Evolutionary conservation across 1,140 invertebrate genomes (phyloP), one percentile per base, ranked within the genome.

Genomic region (Drosophila kanapiae): DNA sequence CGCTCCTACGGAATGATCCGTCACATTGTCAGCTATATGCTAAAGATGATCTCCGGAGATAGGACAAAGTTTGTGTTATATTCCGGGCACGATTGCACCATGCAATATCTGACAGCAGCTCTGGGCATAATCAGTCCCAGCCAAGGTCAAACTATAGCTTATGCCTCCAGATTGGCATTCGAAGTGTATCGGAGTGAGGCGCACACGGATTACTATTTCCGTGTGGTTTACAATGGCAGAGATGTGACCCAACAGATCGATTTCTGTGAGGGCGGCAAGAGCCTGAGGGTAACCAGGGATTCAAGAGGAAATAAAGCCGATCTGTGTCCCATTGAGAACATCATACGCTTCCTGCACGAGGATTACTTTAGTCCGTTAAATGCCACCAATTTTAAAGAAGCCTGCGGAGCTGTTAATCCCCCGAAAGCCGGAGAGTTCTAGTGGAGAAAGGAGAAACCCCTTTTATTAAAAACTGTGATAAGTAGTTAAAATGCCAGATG

Each of bases 71-170:
- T 98, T 62, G 95, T 98, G 8, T 75, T 98, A 0, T 99, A 98
- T 91, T 98, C 97, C 0, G 98, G 97, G 0, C 98, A 99, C 87
- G 98, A 98, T 91, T 96, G 96, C 80, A 98, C 98, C 0, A 79
- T 98, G 23, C 96, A 97, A 78, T 97, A 97, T 78, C 92, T 99
- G 4, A 95, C 96, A 4, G 94, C 96, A 6, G 96, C 97, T 1
- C 88, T 99, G 23, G 97, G 97, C 1, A 94, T 96, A 35, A 92
- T 91, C 14, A 94, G 18, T 38, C 35, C 92, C 13, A 59, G 43
- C 0, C 67, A 88, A 4, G 94, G 94, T 16, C 93, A 94, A 65
- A 94, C 94, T 38, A 94, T 95, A 77, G 94, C 96, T 37, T 99
- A 97, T 93, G 97, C 97, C 2, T 96, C 97, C 0, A 94, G 98